Evolutionary conservation across 2,888 invertebrate species (phyloP).

Genomic region (Nephrotoma appendiculata): DNA sequence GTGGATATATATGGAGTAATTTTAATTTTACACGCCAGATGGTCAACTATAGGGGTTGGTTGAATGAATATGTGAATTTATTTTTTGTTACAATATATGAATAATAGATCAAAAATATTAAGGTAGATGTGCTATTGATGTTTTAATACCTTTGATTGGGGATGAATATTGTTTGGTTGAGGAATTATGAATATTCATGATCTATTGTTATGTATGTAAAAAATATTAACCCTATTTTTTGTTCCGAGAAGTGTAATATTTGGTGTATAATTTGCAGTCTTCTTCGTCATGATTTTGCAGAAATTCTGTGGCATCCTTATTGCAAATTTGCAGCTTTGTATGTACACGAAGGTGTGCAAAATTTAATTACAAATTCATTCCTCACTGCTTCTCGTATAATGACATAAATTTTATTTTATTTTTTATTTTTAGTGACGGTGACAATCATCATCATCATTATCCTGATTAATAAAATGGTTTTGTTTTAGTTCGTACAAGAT

Average conservation of each 20-base stretch:
- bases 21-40: not conserved
- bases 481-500: not conserved
- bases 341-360: not conserved
- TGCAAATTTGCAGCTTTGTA: not conserved
- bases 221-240: not conserved
- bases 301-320: not conserved
- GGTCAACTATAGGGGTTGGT: slow-evolving; percentile 1
- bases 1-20: not conserved
- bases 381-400: not conserved
- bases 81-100: not conserved
- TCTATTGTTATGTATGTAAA: not conserved
- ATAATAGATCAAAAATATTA: not conserved
- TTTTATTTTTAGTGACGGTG: not conserved
- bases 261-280: not conserved
- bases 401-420: not conserved
- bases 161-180: not conserved
- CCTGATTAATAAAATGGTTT: not conserved
- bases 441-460: not conserved
- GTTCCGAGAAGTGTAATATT: not conserved
- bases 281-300: not conserved
- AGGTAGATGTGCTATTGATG: not conserved
- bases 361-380: not conserved
- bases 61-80: not conserved
- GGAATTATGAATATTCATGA: not conserved
- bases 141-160: not conserved